Conservation (phyloP, 2,888 invertebrate genomes). For the Leptogaster cylindrica region DNA sequence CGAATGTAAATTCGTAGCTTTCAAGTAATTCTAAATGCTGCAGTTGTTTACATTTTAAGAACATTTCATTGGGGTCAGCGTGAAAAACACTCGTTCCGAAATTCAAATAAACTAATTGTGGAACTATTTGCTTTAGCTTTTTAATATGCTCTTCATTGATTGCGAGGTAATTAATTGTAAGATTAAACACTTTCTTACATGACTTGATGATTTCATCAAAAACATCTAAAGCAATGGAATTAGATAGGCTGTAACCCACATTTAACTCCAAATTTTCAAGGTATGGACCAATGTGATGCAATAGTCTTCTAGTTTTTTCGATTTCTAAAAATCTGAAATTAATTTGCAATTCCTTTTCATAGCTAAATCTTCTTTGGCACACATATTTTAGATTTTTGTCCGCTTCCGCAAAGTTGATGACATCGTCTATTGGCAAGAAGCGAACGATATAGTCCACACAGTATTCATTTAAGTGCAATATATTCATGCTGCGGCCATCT, state of each 20-base stretch:
- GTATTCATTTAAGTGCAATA: constrained; percentile 18
- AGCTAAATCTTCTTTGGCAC: background rate
- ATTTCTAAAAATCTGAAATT: constrained; percentile 2
- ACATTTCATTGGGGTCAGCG: background rate
- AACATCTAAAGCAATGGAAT: background rate
- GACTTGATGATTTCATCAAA: background rate
- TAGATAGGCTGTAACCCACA: constrained; percentile 5
- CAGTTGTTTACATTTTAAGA: background rate
- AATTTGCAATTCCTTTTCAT: constrained; percentile 1
- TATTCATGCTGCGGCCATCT: constrained; percentile 8
- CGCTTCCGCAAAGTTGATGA: background rate
- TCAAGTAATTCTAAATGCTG: constrained; percentile 8
- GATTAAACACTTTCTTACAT: background rate
- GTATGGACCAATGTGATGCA: constrained; percentile 8
- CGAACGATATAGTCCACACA: constrained; percentile 10
- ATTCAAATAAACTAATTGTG: constrained; percentile 2
- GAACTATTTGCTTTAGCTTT: background rate
- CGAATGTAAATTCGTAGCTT: background rate
- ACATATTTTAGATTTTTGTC: background rate
- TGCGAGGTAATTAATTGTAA: constrained; percentile 7
- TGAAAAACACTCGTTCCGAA: constrained; percentile 10
- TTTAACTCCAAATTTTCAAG: background rate
- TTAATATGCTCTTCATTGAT: background rate
- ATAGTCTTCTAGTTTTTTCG: background rate
- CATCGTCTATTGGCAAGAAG: constrained; percentile 8